phyloP scores from a whole-genome alignment of 2,888 invertebrate species.

The Tupiocoris notatus region DNA sequence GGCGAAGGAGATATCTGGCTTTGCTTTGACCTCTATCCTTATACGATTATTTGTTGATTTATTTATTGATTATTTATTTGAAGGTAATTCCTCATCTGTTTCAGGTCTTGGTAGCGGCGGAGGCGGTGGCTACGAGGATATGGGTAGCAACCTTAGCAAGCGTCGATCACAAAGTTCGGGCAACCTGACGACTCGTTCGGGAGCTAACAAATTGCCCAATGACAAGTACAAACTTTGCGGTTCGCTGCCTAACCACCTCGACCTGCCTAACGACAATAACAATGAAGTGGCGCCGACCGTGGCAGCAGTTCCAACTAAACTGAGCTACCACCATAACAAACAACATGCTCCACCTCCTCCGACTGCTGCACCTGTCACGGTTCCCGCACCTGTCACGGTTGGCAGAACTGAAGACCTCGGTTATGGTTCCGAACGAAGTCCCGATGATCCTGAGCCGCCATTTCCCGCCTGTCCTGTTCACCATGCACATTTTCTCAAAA shows the following conservation, averaged over 20 bases:
- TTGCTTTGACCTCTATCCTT: no score
- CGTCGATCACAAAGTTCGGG: constrained; percentile 72
- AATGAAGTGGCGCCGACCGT: constrained; percentile 46
- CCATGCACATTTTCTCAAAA: constrained; percentile 47
- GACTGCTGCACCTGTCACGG: constrained; percentile 12
- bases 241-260: constrained; percentile 70
- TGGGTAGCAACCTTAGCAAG: constrained; percentile 78
- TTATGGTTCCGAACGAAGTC: constrained; percentile 73
- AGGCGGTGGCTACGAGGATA: constrained; percentile 54
- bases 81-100: constrained; percentile 10
- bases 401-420: constrained; percentile 61
- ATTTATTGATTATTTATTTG: no score
- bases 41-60: no score
- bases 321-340: constrained; percentile 27
- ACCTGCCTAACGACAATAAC: constrained; percentile 54
- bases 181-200: constrained; percentile 57
- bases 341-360: neutral
- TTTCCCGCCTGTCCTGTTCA: constrained; percentile 48
- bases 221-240: constrained; percentile 58
- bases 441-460: constrained; percentile 61
- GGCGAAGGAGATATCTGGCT: no score
- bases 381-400: neutral
- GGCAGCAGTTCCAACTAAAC: neutral
- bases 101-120: constrained; percentile 44
- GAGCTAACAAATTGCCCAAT: constrained; percentile 36